Evolutionary conservation across 2,797 vertebrate species (phyloP).

Genomic region (Poeciliopsis presidionis): DNA sequence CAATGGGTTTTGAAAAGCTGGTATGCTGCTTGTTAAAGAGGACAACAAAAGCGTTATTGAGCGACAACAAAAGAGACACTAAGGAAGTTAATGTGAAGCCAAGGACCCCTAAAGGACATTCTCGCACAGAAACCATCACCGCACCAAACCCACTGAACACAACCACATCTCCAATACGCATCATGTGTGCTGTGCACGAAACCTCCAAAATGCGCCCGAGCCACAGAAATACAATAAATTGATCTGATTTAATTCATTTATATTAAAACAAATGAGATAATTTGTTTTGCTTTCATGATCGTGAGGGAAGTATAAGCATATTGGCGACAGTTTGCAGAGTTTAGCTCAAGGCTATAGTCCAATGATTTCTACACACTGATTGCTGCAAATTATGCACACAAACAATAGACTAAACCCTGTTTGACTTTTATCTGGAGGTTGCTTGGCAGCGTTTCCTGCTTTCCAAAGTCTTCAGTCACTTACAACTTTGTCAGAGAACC

Average conservation of each 20-base stretch:
- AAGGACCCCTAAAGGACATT: not conserved
- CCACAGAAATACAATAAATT: not conserved
- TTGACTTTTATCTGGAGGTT: not conserved
- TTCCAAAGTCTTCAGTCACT: not conserved
- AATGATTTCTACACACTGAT: not conserved
- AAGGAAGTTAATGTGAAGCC: not conserved
- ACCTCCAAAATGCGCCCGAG: not conserved
- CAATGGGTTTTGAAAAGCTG: not conserved
- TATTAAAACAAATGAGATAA: not conserved
- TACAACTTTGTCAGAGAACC: slow-evolving; percentile 8
- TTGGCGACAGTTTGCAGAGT: not conserved
- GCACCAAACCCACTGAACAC: not conserved
- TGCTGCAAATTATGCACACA: not conserved
- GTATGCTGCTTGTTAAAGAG: not conserved
- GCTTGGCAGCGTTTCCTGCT: slow-evolving; percentile 1
- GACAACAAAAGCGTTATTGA: not conserved
- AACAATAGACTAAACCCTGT: not conserved
- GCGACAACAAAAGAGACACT: not conserved
- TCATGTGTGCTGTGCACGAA: not conserved
- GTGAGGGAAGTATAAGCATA: not conserved
- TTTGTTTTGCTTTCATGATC: not conserved
- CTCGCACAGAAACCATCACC: not conserved
- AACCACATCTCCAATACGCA: not conserved
- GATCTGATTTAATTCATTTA: not conserved
- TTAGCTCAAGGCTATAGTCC: not conserved